phyloP scores from a whole-genome alignment of 2,888 invertebrate genomes.

The Notodonta dromedarius region DNA sequence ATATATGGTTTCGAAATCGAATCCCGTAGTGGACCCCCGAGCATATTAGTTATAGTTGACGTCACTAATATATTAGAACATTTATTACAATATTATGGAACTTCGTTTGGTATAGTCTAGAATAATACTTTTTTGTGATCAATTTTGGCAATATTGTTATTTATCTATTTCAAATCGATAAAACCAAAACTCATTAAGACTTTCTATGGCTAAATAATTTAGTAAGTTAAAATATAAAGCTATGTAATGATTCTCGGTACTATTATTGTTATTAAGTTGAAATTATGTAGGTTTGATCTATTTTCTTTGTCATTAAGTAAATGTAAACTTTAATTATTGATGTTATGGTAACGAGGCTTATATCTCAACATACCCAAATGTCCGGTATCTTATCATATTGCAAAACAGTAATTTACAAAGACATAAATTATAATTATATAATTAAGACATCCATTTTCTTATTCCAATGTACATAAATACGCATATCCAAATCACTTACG shows the following conservation, averaged over 20 bases:
- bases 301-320: no score
- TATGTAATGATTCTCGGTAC: no score
- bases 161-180: background rate
- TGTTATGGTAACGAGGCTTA: background rate
- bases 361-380: constrained; percentile 8
- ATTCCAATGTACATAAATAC: constrained; percentile 36
- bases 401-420: constrained; percentile 24
- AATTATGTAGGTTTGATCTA: no score
- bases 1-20: no score
- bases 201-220: no score
- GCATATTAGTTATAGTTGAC: background rate
- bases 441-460: constrained; percentile 31
- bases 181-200: background rate
- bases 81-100: background rate
- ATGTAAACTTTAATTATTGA: background rate
- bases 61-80: no score
- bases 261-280: no score
- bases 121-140: background rate
- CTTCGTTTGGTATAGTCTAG: background rate
- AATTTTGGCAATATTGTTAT: background rate
- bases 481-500: constrained; percentile 39
- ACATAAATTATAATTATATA: constrained; percentile 26
- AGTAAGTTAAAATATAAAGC: no score
- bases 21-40: background rate
- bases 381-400: constrained; percentile 20